These are phyloP conservation scores for Serinus canaria DNA, from an alignment of 2,113 vertebrate genomes.

Conservation along the genomic window DNA sequence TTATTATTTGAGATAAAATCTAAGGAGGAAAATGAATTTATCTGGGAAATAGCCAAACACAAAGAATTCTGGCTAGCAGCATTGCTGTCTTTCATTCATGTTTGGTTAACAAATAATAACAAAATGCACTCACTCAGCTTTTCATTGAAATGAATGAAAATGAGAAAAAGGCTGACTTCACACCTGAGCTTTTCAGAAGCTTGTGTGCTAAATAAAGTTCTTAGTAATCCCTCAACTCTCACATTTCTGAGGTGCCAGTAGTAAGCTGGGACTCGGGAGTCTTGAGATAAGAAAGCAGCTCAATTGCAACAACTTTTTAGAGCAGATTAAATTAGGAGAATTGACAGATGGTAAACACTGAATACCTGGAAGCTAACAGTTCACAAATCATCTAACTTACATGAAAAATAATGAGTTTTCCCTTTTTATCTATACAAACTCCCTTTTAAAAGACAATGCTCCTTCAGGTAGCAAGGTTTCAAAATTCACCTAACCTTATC, in stretches of 20 bases:
- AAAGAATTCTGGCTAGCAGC: neutral
- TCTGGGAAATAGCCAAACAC: neutral
- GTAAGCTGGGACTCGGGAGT: neutral
- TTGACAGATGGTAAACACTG: neutral
- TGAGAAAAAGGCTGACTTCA: neutral
- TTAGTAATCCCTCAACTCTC: neutral
- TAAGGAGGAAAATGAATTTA: neutral
- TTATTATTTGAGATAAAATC: neutral
- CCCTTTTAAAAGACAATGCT: neutral
- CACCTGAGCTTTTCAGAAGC: neutral
- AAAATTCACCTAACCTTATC: constrained; percentile 85
- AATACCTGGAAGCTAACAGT: neutral
- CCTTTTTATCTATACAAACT: neutral
- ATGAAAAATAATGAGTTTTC: neutral
- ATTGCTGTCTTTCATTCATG: neutral
- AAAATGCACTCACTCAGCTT: neutral
- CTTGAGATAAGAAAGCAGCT: neutral
- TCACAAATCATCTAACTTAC: neutral
- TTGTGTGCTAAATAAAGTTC: neutral
- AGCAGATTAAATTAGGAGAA: neutral
- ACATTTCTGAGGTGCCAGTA: neutral
- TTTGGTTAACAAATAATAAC: neutral
- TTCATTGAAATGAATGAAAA: neutral
- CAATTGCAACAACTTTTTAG: neutral
- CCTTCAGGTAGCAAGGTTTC: neutral